These are phyloP conservation scores for Liodrosophila aerea DNA, from an alignment of 2,888 invertebrate genomes.

Conservation along the genomic window DNA sequence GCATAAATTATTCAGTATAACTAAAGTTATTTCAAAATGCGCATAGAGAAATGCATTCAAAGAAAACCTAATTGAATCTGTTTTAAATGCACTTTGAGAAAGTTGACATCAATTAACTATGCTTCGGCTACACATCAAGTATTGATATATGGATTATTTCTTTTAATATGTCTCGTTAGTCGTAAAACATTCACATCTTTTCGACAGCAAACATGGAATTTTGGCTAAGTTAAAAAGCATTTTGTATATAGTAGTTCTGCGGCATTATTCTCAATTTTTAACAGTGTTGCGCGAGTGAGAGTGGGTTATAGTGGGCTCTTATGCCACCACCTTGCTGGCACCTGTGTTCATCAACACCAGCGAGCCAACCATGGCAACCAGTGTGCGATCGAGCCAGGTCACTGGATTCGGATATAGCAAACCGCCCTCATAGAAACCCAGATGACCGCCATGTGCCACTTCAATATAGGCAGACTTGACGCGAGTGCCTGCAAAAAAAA, in stretches of 20 bases:
- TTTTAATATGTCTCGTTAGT: constrained; percentile 25
- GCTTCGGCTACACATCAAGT: constrained; percentile 34
- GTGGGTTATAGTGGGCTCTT: constrained; percentile 17
- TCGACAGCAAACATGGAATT: constrained; percentile 55
- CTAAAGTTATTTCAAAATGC: constrained; percentile 24
- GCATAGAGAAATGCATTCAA: constrained; percentile 29
- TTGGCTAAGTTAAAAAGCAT: constrained; percentile 54
- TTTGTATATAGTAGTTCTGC: constrained; percentile 24
- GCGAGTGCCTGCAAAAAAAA: constrained; percentile 84
- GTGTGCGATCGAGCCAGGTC: constrained; percentile 95
- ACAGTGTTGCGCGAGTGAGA: no score
- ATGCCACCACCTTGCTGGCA: constrained; percentile 57
- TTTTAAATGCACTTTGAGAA: constrained; percentile 71
- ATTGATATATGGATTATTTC: constrained; percentile 10
- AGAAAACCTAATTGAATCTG: constrained; percentile 39
- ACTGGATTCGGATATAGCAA: constrained; percentile 93
- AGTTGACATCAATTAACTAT: constrained; percentile 55
- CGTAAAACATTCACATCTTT: constrained; percentile 36
- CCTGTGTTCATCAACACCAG: constrained; percentile 83
- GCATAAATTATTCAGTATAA: constrained; percentile 40
- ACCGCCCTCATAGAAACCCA: constrained; percentile 97
- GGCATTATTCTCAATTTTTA: constrained; percentile 28
- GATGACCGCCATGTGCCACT: constrained; percentile 95
- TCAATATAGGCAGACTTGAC: constrained; percentile 89
- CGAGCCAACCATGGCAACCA: constrained; percentile 91